Evolutionary conservation across 1,140 invertebrate genomes (phyloP), one percentile per base, ranked within the genome.

Genomic region (Nilaparvata lugens): DNA sequence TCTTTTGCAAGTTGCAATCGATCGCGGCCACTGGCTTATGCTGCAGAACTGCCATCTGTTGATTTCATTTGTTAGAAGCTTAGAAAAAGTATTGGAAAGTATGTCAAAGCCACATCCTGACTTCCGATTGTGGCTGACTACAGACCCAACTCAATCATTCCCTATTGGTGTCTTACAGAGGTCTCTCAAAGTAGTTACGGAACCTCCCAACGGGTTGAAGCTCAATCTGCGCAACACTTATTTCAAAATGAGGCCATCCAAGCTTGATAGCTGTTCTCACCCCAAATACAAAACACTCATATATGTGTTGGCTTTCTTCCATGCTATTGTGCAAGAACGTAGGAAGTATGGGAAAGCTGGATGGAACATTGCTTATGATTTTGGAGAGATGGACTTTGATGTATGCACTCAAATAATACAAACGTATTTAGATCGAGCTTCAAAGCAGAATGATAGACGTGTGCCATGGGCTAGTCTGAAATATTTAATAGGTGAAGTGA

Each of bases 301-400:
- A 38, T 94, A 90, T 69, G 88, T 91, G 1, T 74, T 95, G 6
- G 88, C 88, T 0, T 95, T 94, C 75, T 95, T 94, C 75, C 91
- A 95, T 71, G 91, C 89, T 23, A 90, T 94, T 2, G 84, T 95
- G 13, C 88, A 89, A 82, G 92, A 95, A 72, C 81, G 92, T 48
- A 81, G 89, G 66, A 94, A 93, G 72, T 95, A 94, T 70, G 89
- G 88, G 66, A 95, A 95, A 76, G 88, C 94, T 58, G 92, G 92
- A 1, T 95, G 92, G 92, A 96, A 95, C 69, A 90, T 95, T 60
- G 81, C 79, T 43, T 95, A 95, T 70, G 91, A 95, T 76, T 95
- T 95, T 72, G 93, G 91, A 69, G 90, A 94, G 74, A 89, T 89
- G 0, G 93, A 96, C 76, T 95, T 94, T 70, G 82, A 84, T 58